These are phyloP conservation scores for Erebia palarica DNA, from an alignment of 2,888 invertebrate genomes.

Conservation along the genomic window DNA sequence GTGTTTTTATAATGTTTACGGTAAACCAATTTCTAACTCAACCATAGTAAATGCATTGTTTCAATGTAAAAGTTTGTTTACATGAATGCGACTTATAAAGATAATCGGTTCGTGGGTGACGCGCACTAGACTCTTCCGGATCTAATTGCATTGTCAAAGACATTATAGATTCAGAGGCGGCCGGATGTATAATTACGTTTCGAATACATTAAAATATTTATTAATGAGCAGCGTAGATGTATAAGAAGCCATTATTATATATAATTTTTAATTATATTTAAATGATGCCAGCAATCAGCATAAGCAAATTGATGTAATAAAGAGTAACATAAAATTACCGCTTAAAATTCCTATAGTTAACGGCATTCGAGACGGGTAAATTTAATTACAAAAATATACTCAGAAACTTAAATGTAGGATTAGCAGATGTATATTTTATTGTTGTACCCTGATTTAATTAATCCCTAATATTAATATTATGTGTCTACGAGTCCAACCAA, in stretches of 20 bases:
- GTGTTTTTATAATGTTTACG: conserved; percentile 7
- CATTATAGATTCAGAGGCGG: conserved; percentile 16
- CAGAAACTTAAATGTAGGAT: too few relatives aligned
- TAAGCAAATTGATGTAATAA: neutral
- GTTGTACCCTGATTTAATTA: too few relatives aligned
- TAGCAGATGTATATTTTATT: too few relatives aligned
- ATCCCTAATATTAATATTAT: too few relatives aligned
- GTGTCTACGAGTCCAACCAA: too few relatives aligned
- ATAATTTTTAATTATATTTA: neutral
- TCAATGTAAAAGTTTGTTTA: conserved; percentile 22
- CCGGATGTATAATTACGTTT: conserved; percentile 3
- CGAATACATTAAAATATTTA: conserved; percentile 7
- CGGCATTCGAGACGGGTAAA: too few relatives aligned
- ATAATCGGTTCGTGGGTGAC: conserved; percentile 60
- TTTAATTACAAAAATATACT: too few relatives aligned
- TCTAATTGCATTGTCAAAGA: conserved; percentile 59
- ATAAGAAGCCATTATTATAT: neutral
- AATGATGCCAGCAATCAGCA: neutral
- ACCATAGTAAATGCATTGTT: conserved; percentile 19
- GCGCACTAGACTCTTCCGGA: conserved; percentile 69
- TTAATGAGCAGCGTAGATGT: neutral
- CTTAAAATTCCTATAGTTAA: neutral
- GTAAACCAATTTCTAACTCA: conserved; percentile 14
- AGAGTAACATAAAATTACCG: neutral
- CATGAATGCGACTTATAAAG: conserved; percentile 20